These are phyloP conservation scores for Thalassarche chlororhynchos DNA, from an alignment of 2,113 vertebrate genomes.

Conservation along the genomic window DNA sequence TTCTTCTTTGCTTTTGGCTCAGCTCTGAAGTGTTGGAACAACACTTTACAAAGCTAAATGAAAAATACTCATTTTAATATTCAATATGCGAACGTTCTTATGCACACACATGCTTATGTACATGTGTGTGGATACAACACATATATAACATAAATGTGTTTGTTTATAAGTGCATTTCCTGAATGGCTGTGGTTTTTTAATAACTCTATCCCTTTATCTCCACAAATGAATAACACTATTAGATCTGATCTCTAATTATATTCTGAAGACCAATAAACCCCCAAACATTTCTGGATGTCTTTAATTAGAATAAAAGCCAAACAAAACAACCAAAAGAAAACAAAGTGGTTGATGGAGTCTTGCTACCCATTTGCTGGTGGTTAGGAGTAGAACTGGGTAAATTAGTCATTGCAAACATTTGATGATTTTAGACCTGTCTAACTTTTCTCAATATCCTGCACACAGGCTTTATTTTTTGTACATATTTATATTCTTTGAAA, in stretches of 20 bases:
- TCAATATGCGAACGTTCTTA: neutral
- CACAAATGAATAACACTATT: neutral
- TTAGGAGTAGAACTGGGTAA: neutral
- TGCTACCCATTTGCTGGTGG: neutral
- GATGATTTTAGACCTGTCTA: neutral
- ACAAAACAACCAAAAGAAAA: neutral
- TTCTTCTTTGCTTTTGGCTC: neutral
- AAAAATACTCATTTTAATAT: neutral
- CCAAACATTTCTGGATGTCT: neutral
- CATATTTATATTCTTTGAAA: neutral
- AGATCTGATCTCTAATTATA: neutral
- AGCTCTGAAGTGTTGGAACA: neutral
- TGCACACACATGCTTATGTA: neutral
- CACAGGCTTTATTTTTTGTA: neutral
- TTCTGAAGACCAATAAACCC: neutral
- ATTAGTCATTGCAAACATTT: neutral
- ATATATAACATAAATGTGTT: neutral
- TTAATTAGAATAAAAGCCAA: conserved; percentile 7
- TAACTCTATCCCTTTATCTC: neutral
- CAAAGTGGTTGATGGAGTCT: neutral
- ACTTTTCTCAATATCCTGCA: neutral
- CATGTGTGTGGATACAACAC: neutral
- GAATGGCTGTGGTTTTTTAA: neutral
- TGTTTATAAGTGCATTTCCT: neutral
- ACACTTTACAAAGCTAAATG: neutral